phyloP scores from a whole-genome alignment of 2,797 vertebrate species.

The Chelmon rostratus region DNA sequence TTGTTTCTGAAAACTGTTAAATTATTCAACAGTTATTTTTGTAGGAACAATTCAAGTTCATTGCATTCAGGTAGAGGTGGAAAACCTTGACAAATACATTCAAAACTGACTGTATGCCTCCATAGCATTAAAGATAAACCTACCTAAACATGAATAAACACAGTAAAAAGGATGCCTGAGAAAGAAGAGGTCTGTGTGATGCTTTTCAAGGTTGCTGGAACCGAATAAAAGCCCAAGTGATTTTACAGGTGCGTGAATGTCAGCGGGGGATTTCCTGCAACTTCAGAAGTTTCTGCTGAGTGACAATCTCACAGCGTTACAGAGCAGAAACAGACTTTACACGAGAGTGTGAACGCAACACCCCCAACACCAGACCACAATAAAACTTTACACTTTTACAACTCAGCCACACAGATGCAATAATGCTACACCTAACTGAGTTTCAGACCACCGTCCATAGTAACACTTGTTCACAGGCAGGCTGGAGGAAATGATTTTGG shows the following conservation, averaged over 20 bases:
- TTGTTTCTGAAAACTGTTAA: neutral
- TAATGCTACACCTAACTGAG: constrained; percentile 28
- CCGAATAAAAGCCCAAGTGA: constrained; percentile 39
- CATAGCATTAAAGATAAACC: constrained; percentile 4
- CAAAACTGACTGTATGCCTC: neutral
- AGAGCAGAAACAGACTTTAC: constrained; percentile 56
- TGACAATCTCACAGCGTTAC: constrained; percentile 41
- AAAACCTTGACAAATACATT: constrained; percentile 17
- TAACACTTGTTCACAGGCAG: constrained; percentile 50
- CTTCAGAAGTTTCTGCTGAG: constrained; percentile 49
- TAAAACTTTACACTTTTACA: constrained; percentile 53
- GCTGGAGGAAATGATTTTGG: constrained; percentile 47
- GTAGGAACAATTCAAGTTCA: constrained; percentile 1
- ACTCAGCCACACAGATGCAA: constrained; percentile 37
- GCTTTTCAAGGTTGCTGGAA: constrained; percentile 45
- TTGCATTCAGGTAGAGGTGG: neutral
- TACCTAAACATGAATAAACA: constrained; percentile 18
- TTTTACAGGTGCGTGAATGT: constrained; percentile 51
- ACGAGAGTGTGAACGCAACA: constrained; percentile 57
- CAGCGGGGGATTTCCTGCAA: constrained; percentile 54
- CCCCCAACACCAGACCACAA: constrained; percentile 32
- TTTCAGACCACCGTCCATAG: constrained; percentile 27
- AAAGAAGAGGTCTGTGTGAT: constrained; percentile 4
- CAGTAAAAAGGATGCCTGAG: constrained; percentile 10
- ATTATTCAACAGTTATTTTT: neutral